Percentiles rank a stretch among this genome's conserved stretches.
Evolutionary conservation across 2,113 vertebrate genomes (phyloP).

Genomic region (Syngnathus scovelli): DNA sequence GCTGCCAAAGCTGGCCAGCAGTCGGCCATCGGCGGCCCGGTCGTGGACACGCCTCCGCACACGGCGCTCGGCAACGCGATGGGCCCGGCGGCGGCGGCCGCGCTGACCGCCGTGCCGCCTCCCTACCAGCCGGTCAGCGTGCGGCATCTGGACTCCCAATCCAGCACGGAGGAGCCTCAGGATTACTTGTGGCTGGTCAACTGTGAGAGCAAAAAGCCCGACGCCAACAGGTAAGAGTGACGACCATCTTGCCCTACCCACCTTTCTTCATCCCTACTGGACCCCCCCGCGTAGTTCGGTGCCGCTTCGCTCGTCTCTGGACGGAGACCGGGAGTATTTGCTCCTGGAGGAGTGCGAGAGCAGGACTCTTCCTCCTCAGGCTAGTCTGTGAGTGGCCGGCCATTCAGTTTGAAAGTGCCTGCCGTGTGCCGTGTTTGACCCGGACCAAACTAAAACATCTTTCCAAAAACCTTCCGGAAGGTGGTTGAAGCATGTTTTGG

Average conservation of each 20-base stretch:
- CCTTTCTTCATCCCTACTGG: constrained; percentile 25
- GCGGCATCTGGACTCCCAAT: constrained; percentile 81
- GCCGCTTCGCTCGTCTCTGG: constrained; percentile 77
- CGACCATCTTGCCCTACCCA: constrained; percentile 25
- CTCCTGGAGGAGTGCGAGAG: constrained; percentile 98
- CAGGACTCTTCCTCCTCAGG: constrained; percentile 83
- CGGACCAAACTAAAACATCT: constrained; percentile 1
- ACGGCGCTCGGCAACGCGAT: constrained; percentile 64
- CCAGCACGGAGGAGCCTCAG: constrained; percentile 89
- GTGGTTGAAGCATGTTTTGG: constrained; percentile 24
- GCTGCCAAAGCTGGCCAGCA: constrained; percentile 79
- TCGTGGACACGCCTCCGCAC: constrained; percentile 77
- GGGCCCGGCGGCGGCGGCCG: constrained; percentile 57
- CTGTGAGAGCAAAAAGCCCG: constrained; percentile 99
- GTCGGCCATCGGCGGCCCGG: constrained; percentile 66
- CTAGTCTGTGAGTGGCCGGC: constrained; percentile 86
- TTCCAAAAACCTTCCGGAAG: neutral
- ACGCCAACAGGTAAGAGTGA: constrained; percentile 80
- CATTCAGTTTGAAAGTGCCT: constrained; percentile 52
- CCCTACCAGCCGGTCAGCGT: constrained; percentile 90
- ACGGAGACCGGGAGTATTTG: constrained; percentile 87
- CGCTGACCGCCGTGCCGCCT: constrained; percentile 73
- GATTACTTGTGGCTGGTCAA: constrained; percentile 95
- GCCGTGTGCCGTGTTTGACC: constrained; percentile 50
- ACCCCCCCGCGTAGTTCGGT: constrained; percentile 71